phyloP scores from a whole-genome alignment of 37 sponge, comb jelly and placozoan genomes.

The Dysidea cf. avara region DNA sequence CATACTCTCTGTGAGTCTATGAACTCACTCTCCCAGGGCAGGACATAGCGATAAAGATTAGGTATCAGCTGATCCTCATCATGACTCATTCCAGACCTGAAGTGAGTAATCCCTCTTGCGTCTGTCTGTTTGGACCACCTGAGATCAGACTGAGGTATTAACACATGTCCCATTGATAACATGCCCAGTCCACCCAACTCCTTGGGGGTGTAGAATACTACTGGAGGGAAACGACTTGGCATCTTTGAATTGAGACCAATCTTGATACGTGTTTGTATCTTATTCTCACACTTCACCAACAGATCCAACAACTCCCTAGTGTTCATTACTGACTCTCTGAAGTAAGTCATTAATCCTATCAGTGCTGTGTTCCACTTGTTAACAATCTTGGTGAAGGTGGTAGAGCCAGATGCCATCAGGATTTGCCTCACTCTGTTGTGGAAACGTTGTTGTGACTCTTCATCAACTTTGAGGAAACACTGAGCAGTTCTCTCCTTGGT shows the following conservation, averaged over 20 bases:
- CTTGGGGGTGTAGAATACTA: constrained; percentile 99
- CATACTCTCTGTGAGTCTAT: constrained; percentile 99
- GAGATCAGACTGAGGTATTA: constrained; percentile 99
- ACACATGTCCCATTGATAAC: constrained; percentile 99
- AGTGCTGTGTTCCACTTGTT: constrained; percentile 99
- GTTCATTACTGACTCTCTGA: constrained; percentile 98
- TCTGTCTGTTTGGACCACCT: constrained; percentile 97
- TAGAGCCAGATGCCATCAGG: constrained; percentile 98
- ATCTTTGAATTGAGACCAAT: constrained; percentile 99
- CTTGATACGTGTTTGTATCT: constrained; percentile 99
- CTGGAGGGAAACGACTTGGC: constrained; percentile 99
- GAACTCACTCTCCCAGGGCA: constrained; percentile 99
- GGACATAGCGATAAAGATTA: constrained; percentile 87
- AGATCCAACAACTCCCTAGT: constrained; percentile 97
- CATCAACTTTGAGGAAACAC: constrained; percentile 96
- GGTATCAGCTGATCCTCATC: constrained; percentile 99
- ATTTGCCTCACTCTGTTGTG: constrained; percentile 99
- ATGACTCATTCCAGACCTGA: constrained; percentile 98
- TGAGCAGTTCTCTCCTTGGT: constrained; percentile 99
- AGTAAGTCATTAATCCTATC: constrained; percentile 99
- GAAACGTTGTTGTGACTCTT: constrained; percentile 83
- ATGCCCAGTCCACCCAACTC: constrained; percentile 98
- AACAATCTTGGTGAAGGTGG: constrained; percentile 99
- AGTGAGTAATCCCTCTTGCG: constrained; percentile 91
- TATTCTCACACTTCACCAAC: constrained; percentile 99